Base-by-base conservation (phyloP, 2,113 vertebrate genomes). In the Syngnathus typhle region DNA sequence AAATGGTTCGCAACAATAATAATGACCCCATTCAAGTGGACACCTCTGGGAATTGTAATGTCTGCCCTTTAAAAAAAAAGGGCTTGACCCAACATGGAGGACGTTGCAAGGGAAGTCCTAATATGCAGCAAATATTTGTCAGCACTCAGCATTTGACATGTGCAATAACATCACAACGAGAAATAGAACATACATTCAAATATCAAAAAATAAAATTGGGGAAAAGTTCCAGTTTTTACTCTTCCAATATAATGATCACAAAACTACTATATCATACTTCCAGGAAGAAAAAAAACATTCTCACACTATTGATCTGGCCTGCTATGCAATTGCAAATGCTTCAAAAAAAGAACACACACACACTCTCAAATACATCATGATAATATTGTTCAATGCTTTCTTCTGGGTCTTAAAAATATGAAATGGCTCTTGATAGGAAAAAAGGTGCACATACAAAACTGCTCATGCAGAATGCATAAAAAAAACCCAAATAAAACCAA, bases 11-110 rank as follows among this genome's bases (percentile, higher is more conserved):
- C n/a, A 37, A 37, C 9, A 51, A 37, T 36, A 76, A 82, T 82
- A 84, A 82, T 74, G 78, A 85, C 83, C 79, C 85, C 49, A 84
- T 79, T 86, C 73, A 87, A 90, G 82, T 76, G 78, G 79, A 61
- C 81, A 87, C 89, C 82, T 84, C 38, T 76, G 87, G 83, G 85
- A 87, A 84, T 87, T 88, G 82, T 82, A 81, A 83, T 78, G 78
- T 65, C 59, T 2, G 38, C 69, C 72, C 78, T 78, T 88, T 82
- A 85, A 13, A 56, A 60, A 85, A 87, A 80, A 65, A 32, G 27
- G 64, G 52, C 41, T 67, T 74, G 85, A 83, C 75, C 84, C 77
- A 75, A 82, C 74, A 82, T 51, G 0, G 61, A 68, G 70, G 68
- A 73, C 73, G 73, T 47, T 18, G 47, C 73, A 71, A 63, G n/a